Evolutionary conservation across 2,888 invertebrate species (phyloP).

Genomic region (Nymphalis c-album): DNA sequence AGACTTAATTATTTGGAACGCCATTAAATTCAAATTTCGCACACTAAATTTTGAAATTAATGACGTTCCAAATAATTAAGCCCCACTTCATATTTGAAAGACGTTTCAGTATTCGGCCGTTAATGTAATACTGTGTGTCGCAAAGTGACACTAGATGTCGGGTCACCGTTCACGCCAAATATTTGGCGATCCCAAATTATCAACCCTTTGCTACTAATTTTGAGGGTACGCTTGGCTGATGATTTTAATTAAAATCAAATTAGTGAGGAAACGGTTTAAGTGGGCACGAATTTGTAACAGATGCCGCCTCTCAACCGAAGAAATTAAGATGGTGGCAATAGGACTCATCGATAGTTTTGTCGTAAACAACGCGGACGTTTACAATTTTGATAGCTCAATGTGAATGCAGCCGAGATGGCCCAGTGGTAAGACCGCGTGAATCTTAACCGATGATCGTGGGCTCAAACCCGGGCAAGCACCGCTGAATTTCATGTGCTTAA

Average conservation of each 20-base stretch:
- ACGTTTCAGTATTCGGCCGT: no score
- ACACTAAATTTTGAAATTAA: no score
- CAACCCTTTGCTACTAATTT: slow-evolving; percentile 36
- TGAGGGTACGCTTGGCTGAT: slow-evolving; percentile 31
- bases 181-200: slow-evolving; percentile 35
- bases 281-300: slow-evolving; percentile 42
- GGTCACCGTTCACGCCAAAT: slow-evolving; percentile 28
- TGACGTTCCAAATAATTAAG: no score
- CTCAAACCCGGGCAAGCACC: no score
- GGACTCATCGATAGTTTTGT: neutral
- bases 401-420: no score
- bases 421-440: no score
- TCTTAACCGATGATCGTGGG: no score
- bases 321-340: slow-evolving; percentile 16
- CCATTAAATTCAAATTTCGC: no score
- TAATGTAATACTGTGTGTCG: slow-evolving; percentile 2
- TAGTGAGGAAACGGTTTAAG: slow-evolving; percentile 42
- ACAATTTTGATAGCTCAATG: no score
- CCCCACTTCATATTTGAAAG: no score
- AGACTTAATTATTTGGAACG: no score
- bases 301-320: slow-evolving; percentile 38
- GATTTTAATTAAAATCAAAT: slow-evolving; percentile 43
- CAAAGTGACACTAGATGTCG: slow-evolving; percentile 16
- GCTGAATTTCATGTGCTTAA: no score
- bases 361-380: neutral